Evolutionary conservation across 2,888 invertebrate species (phyloP).

Genomic region (Hydraecia micacea): DNA sequence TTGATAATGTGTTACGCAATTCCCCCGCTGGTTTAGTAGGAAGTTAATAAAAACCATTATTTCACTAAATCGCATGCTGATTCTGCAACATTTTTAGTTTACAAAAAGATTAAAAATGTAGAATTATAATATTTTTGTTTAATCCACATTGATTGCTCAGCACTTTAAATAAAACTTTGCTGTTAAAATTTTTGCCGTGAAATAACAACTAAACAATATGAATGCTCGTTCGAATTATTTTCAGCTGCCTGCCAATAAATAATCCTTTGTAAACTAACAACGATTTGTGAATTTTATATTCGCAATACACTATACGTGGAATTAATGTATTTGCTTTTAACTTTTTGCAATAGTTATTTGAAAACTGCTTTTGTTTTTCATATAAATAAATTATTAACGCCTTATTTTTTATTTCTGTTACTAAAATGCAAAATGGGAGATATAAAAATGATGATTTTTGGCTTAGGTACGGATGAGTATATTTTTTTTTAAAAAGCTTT

Average conservation of each 20-base stretch:
- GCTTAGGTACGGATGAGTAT: background rate
- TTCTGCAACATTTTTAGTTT: background rate
- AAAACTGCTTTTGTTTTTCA: background rate
- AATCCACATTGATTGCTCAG: background rate
- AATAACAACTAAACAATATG: background rate
- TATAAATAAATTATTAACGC: background rate
- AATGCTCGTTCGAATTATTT: background rate
- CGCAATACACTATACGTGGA: background rate
- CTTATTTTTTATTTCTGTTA: background rate
- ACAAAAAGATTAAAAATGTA: background rate
- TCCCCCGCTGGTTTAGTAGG: too few relatives aligned
- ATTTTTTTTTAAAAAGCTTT: background rate
- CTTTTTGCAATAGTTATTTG: background rate
- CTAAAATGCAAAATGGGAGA: background rate
- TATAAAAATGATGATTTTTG: background rate
- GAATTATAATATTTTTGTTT: background rate
- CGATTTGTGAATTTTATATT: conserved; percentile 1
- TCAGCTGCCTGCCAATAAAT: background rate
- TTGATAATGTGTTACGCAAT: too few relatives aligned
- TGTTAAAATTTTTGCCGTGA: background rate
- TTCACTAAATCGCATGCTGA: background rate
- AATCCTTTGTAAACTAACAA: background rate
- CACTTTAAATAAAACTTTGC: conserved; percentile 3
- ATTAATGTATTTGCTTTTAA: background rate
- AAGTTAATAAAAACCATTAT: too few relatives aligned